phyloP scores from a whole-genome alignment of 2,113 vertebrate species.

The Sterrhoptilus dennistouni region DNA sequence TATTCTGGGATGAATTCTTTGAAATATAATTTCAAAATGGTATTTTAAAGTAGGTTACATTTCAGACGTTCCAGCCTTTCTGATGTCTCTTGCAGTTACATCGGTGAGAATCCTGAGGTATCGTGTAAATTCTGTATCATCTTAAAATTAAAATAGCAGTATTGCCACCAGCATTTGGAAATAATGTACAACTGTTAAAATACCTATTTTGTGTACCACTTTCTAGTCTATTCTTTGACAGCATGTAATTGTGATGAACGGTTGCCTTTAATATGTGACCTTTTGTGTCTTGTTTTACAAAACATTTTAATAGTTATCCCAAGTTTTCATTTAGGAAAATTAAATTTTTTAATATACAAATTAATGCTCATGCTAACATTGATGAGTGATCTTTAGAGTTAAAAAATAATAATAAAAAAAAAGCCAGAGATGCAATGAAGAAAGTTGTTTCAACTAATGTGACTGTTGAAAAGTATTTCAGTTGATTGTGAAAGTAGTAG shows the following conservation, averaged over 20 bases:
- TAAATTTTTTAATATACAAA: not conserved
- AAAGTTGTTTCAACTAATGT: not conserved
- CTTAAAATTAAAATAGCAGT: not conserved
- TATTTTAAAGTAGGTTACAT: not conserved
- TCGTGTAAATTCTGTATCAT: not conserved
- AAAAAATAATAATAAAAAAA: not conserved
- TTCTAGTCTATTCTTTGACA: not conserved
- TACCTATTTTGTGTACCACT: not conserved
- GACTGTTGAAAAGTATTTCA: not conserved
- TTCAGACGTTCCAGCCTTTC: not conserved
- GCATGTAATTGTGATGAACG: not conserved
- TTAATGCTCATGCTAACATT: not conserved
- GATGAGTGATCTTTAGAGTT: not conserved
- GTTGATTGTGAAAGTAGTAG: not conserved
- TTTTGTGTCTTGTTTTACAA: not conserved
- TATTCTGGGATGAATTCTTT: not conserved
- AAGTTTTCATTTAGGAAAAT: not conserved
- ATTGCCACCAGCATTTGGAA: constrained; percentile 47
- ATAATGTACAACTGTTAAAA: not conserved
- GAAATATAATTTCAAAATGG: not conserved
- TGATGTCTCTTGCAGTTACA: not conserved
- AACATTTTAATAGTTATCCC: not conserved
- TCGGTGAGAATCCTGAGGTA: not conserved
- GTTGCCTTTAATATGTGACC: not conserved
- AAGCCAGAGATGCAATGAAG: not conserved